Evolutionary conservation across 2,888 invertebrate genomes (phyloP), one percentile per base, ranked within the genome.

Genomic region (Pherbina coryleti): DNA sequence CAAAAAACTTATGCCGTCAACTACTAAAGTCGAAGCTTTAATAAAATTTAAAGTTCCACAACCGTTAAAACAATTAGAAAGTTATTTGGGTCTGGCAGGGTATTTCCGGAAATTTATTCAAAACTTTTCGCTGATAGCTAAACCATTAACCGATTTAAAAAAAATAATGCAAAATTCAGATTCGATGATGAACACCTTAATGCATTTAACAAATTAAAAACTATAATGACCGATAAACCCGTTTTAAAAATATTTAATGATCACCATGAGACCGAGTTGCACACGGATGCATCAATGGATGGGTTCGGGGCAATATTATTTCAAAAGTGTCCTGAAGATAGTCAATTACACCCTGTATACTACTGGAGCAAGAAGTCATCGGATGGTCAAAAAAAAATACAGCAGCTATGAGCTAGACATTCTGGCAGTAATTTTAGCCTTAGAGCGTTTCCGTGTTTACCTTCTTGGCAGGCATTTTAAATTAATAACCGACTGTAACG

Each of bases 391-490:
- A 3, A 7, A 79, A 77, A 53, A 78, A 72, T 11, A 67, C 75
- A 4, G 77, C 75, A 81, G 60, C 57, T 79, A 3, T 77, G 37
- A 37, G 37, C 8, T 37, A 8, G 37, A 81, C 49, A 76, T 81
- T 3, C 37, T 79, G 9, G 80, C 77, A 1, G 67, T 80, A 7
- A 75, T 81, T 3, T 75, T 76, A 44, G 83, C 84, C 0, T n/a
- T 83, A 7, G 81, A 82, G 22, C 85, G 82, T 53, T 85, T 84
- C 76, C 55, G 82, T 1, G 79, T 82, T 17, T 85, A 84, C 81
- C 79, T 83, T 2, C 49, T 84, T 7, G 82, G 82, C 4, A 49
- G 76, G 0, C 60, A 77, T 5, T 82, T 82, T 76, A 80, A 79
- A 25, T n/a, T n/a, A n/a, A n/a, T n/a, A n/a, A n/a, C n/a, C n/a